Percentiles rank a stretch among this genome's conserved stretches.
Evolutionary conservation across 1,140 invertebrate genomes (phyloP).

Genomic region (Goniozus legneri): DNA sequence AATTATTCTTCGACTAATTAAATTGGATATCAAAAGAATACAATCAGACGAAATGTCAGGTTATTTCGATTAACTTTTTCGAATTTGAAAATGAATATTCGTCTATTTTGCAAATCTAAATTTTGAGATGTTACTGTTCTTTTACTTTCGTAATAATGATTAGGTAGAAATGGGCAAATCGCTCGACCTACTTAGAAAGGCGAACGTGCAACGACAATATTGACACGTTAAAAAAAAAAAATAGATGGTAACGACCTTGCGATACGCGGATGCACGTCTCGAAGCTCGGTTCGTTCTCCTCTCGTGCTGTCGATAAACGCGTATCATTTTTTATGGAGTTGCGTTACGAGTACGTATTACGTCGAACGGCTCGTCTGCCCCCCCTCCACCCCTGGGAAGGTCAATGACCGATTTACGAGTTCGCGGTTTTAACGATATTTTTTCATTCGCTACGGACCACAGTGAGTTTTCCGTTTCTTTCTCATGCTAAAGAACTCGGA

Average conservation of each 20-base stretch:
- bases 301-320: too few relatives aligned
- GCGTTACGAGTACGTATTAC: slow-evolving; percentile 15
- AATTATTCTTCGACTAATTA: too few relatives aligned
- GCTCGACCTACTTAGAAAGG: background rate
- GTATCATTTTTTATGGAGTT: slow-evolving; percentile 11
- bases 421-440: background rate
- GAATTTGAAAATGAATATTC: too few relatives aligned
- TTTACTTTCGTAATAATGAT: background rate
- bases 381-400: too few relatives aligned
- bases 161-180: background rate
- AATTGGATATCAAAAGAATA: too few relatives aligned
- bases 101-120: too few relatives aligned
- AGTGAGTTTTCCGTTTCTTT: slow-evolving; percentile 9
- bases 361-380: slow-evolving; percentile 17
- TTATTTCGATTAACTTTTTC: too few relatives aligned
- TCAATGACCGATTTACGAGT: slow-evolving; percentile 20
- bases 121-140: too few relatives aligned
- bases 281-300: too few relatives aligned
- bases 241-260: background rate
- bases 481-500: too few relatives aligned
- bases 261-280: background rate
- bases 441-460: slow-evolving; percentile 1
- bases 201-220: background rate
- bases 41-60: too few relatives aligned
- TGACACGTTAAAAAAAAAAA: background rate